Evolutionary conservation across 2,797 vertebrate species (phyloP).

Genomic region (Myotis vivesi): DNA sequence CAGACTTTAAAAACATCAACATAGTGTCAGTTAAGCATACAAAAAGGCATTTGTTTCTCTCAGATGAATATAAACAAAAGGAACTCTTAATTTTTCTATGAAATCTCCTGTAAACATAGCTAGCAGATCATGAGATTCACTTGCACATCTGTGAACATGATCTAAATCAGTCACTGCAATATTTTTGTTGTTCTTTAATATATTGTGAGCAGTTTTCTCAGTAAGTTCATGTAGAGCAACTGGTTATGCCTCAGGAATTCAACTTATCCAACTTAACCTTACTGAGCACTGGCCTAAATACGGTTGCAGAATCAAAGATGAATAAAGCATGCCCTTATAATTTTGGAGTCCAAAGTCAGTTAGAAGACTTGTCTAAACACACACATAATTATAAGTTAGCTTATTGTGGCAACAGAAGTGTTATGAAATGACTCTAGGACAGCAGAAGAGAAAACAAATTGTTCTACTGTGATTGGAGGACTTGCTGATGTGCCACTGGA

Average conservation of each 20-base stretch:
- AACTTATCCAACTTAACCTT: neutral
- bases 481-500: neutral
- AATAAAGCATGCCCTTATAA: neutral
- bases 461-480: neutral
- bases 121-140: conserved; percentile 2
- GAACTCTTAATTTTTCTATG: conserved; percentile 57
- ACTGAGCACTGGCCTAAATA: neutral
- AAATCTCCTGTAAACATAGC: neutral
- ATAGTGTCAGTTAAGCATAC: conserved; percentile 44
- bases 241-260: conserved; percentile 5
- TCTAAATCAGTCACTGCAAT: conserved; percentile 49
- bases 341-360: neutral
- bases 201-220: conserved; percentile 26
- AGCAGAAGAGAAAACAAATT: neutral
- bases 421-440: neutral
- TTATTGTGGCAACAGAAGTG: neutral
- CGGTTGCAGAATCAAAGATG: neutral
- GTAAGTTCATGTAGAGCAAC: conserved; percentile 15
- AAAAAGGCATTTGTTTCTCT: conserved; percentile 52
- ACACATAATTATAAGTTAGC: neutral
- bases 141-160: conserved; percentile 39
- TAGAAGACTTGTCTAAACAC: neutral
- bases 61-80: conserved; percentile 43
- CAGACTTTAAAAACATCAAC: conserved; percentile 51
- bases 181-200: conserved; percentile 46